Evolutionary conservation across 2,797 vertebrate genomes (phyloP), one percentile per base, ranked within the genome.

Genomic region (Acipenser transmontanus): DNA sequence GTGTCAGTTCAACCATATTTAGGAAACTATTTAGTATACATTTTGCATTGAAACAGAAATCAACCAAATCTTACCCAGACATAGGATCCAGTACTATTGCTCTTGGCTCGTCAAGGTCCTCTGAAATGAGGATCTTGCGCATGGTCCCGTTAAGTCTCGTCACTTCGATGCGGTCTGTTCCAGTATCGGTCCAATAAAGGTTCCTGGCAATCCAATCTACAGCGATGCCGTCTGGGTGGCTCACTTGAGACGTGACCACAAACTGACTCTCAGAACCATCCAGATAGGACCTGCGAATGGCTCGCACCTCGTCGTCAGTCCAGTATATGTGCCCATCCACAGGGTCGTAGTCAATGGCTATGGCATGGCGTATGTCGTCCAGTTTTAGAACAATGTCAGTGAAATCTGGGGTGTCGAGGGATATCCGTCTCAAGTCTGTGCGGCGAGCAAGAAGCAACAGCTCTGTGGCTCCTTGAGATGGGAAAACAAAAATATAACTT

Each of bases 191-290:
- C 97, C 97, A 99, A 72, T 99, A 98, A 2, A 98, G 88, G 76
- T 99, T 99, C 0, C 97, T 85, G 2, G 96, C 96, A 6, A 98
- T 91, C 96, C 96, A 98, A 81, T 98, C 96, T 2, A 98, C 95
- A 0, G 96, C 96, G 49, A 99, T 95, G 63, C 97, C 97, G 6
- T 99, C 97, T 0, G 97, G 97, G 70, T 98, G 95, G 0, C 90
- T 92, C 0, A 99, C 94, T 75, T 99, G 96, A 0, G 94, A 92
- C 0, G 94, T 97, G 62, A 99, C 92, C 48, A 98, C 84, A 1
- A 97, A 91, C 87, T 96, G 91, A 48, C 94, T 85, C 0, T 92
- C 91, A 2, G 89, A 90, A 65, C 97, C 97, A 2, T 98, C 93
- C 0, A 95, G 83, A 65, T 85, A 80, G 0, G 97, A 89, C 50